Percentiles rank a stretch among this genome's conserved stretches.
These are phyloP conservation scores for Eupleurogrammus muticus DNA, from an alignment of 2,797 vertebrate genomes.

Conservation along the genomic window DNA sequence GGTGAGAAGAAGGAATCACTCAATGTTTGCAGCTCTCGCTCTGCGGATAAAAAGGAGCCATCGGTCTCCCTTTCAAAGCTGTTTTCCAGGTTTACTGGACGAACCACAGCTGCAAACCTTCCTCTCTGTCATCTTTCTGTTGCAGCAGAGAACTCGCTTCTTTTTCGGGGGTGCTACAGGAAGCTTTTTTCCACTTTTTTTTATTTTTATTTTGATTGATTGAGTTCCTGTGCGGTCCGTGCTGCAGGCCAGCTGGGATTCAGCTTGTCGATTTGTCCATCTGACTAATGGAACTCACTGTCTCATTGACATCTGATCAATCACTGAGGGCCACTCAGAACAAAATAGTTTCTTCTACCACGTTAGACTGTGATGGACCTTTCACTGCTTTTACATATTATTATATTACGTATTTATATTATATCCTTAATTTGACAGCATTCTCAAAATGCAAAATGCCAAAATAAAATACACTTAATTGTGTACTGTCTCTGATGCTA, in stretches of 20 bases:
- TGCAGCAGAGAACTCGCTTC: conserved; percentile 25
- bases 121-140: conserved; percentile 28
- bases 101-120: conserved; percentile 54
- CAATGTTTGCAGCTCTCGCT: conserved; percentile 29
- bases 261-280: conserved; percentile 28
- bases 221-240: conserved; percentile 31
- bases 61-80: conserved; percentile 60
- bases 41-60: conserved; percentile 54
- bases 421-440: too few relatives aligned
- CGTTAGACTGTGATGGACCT: background rate
- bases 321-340: conserved; percentile 5
- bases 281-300: conserved; percentile 1
- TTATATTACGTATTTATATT: too few relatives aligned
- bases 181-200: conserved; percentile 22
- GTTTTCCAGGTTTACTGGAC: conserved; percentile 58
- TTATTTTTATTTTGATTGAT: conserved; percentile 44
- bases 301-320: conserved; percentile 19
- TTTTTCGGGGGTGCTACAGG: conserved; percentile 26
- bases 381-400: background rate
- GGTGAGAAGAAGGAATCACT: conserved; percentile 80
- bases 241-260: conserved; percentile 24
- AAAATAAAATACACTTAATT: too few relatives aligned
- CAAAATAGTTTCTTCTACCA: background rate
- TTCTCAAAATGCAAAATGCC: too few relatives aligned
- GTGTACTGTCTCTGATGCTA: too few relatives aligned